Base-by-base conservation (phyloP, 2,113 vertebrate species). In the Chloebia gouldiae region DNA sequence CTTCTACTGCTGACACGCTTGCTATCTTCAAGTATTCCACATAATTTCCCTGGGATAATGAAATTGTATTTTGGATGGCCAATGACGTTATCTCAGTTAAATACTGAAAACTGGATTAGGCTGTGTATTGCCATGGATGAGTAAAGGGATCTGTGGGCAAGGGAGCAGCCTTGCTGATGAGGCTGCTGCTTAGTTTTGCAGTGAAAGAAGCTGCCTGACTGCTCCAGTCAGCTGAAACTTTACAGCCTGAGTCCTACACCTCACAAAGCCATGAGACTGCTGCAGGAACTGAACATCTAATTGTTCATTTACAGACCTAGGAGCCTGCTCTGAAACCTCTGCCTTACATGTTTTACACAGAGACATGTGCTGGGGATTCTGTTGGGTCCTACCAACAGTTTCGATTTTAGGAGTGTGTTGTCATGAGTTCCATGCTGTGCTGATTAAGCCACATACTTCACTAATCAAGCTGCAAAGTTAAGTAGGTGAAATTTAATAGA, bases 391-490 rank as follows among this genome's bases (percentile, higher is more conserved):
- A 73, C 60, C 51, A 54, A 75, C 86, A 77, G 80, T 84, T 82
- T 82, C 92, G 86, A 90, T 92, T 96, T 93, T 93, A 93, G 96
- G 91, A 93, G 90, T 47, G 10, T 87, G 86, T 94, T 95, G 88
- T 92, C 92, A 84, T 92, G 81, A 85, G 86, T 94, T 96, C 76
- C 95, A 81, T 97, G 91, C 97, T 96, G 95, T 88, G 96, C 89
- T 97, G 97, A 98, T 96, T 96, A 97, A 97, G 87, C 90, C 40
- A 60, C 92, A 88, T 94, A 96, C 97, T 97, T 96, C 93, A 97
- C 93, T 98, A 97, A 97, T 97, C 97, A 97, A 97, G 95, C 97
- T 93, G 86, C 92, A 90, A 96, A 97, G 96, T 95, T 97, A 96
- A 97, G 97, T 93, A 96, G 95, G 94, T 97, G 96, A 96, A 92